phyloP scores from a whole-genome alignment of 2,888 invertebrate species.

The Cephus runcator region DNA sequence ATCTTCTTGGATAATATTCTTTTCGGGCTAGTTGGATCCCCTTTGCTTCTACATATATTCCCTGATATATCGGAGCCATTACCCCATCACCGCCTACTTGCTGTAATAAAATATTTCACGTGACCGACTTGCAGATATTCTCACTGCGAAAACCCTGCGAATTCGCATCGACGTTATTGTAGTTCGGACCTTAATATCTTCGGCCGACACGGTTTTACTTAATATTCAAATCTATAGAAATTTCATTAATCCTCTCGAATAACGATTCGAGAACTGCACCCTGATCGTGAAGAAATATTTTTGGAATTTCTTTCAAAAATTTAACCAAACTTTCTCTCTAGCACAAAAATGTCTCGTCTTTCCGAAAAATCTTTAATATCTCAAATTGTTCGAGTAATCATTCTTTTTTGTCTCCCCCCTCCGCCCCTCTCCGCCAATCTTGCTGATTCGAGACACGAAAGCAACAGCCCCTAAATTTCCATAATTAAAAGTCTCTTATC shows the following conservation, averaged over 20 bases:
- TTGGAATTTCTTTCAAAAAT: background rate
- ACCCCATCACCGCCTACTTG: background rate
- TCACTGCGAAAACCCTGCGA: background rate
- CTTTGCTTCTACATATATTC: background rate
- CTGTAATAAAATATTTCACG: background rate
- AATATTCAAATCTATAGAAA: too few species aligned
- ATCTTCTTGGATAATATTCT: background rate
- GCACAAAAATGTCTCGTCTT: too few species aligned
- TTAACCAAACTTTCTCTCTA: background rate
- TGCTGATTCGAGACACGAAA: background rate
- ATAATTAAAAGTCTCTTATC: background rate
- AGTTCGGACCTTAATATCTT: background rate
- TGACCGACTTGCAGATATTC: background rate
- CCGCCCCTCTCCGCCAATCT: too few species aligned
- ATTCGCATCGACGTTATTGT: too few species aligned
- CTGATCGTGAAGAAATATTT: background rate
- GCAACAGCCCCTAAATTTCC: background rate
- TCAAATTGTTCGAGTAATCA: background rate
- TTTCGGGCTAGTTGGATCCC: background rate
- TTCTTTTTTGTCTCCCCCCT: background rate
- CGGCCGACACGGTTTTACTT: too few species aligned
- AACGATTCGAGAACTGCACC: too few species aligned
- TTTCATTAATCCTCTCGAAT: too few species aligned
- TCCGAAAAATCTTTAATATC: background rate
- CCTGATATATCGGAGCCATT: background rate